A percentile compares a stretch with the other conserved stretches of the same genome.
phyloP scores from a whole-genome alignment of 1,140 invertebrate genomes.

The Plodia interpunctella region DNA sequence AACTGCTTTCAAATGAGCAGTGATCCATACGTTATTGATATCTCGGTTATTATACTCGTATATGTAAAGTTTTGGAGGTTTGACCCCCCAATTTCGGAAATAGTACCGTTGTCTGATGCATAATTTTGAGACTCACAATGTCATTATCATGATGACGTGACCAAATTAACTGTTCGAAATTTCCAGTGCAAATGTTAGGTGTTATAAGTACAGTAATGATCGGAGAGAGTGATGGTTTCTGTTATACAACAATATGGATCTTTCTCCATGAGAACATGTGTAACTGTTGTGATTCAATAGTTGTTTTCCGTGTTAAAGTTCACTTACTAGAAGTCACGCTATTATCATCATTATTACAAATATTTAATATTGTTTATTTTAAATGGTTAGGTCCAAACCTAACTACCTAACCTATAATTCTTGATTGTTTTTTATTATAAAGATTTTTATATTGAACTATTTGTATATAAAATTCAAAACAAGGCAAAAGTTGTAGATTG shows the following conservation, averaged over 20 bases:
- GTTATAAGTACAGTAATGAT: slow-evolving; percentile 9
- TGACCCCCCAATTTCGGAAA: slow-evolving; percentile 14
- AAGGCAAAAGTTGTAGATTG: no score
- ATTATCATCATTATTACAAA: no score
- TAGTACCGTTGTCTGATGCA: slow-evolving; percentile 15
- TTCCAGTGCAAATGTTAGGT: slow-evolving; percentile 16
- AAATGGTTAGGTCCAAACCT: no score
- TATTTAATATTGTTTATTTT: no score
- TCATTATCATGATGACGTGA: slow-evolving; percentile 22
- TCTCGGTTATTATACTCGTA: background rate
- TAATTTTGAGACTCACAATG: slow-evolving; percentile 19
- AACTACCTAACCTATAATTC: no score
- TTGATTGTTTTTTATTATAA: no score
- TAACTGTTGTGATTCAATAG: background rate
- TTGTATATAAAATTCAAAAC: no score
- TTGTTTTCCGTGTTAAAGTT: background rate
- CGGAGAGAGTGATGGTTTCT: slow-evolving; percentile 11
- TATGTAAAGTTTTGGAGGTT: slow-evolving; percentile 2
- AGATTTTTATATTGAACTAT: no score
- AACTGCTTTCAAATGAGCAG: background rate
- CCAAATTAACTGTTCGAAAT: slow-evolving; percentile 19
- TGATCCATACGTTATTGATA: background rate
- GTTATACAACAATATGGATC: slow-evolving; percentile 12
- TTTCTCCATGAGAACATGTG: slow-evolving; percentile 7
- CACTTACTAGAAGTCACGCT: background rate